Conservation (phyloP, 2,797 vertebrate species). For the Lithobates pipiens region DNA sequence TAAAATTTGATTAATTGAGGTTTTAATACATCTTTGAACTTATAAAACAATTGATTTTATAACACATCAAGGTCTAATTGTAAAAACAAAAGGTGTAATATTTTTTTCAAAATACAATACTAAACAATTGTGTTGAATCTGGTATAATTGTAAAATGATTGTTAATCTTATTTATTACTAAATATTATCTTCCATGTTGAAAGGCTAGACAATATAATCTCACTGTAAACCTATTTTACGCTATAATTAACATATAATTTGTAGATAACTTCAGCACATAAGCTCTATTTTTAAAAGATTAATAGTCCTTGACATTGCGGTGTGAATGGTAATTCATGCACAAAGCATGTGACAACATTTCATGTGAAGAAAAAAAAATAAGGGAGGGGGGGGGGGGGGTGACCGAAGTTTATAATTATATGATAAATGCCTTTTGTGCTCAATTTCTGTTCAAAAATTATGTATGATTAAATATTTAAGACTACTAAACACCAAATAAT, state of each 20-base stretch:
- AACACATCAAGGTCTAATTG: too few relatives aligned
- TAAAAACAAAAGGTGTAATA: too few relatives aligned
- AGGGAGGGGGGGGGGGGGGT: neutral
- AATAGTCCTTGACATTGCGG: constrained; percentile 62
- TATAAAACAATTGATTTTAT: too few relatives aligned
- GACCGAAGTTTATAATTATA: neutral
- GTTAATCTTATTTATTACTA: neutral
- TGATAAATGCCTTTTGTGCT: neutral
- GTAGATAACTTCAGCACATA: neutral
- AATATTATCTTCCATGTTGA: neutral
- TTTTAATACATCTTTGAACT: too few relatives aligned
- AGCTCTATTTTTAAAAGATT: constrained; percentile 8
- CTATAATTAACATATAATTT: neutral
- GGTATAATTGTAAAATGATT: neutral
- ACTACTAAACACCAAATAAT: too few relatives aligned
- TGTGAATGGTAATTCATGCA: constrained; percentile 56
- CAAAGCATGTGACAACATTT: constrained; percentile 55
- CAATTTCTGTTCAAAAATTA: too few relatives aligned
- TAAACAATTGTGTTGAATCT: too few relatives aligned
- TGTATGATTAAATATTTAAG: too few relatives aligned
- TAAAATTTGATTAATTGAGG: too few relatives aligned
- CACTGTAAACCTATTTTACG: neutral
- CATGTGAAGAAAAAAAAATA: neutral
- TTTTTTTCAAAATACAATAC: too few relatives aligned
- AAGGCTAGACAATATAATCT: neutral